These are phyloP conservation scores for Cheilinus undulatus DNA, from an alignment of 2,113 vertebrate species.

Conservation along the genomic window DNA sequence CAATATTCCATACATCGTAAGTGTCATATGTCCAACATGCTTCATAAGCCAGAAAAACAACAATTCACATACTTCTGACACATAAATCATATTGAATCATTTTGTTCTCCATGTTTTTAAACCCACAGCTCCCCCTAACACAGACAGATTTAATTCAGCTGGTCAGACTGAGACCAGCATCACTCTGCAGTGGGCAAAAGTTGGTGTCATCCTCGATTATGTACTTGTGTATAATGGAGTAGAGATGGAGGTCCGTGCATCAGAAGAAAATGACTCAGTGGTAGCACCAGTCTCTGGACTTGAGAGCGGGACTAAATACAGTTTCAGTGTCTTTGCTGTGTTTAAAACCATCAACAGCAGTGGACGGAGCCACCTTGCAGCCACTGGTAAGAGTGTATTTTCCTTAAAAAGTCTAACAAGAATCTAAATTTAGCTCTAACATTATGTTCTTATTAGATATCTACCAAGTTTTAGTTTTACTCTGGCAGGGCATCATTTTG, in stretches of 20 bases:
- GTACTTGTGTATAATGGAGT: background rate
- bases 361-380: slow-evolving; percentile 8
- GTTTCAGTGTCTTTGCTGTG: slow-evolving; percentile 40
- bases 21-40: background rate
- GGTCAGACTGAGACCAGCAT: slow-evolving; percentile 32
- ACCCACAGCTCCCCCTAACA: background rate
- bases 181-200: slow-evolving; percentile 44
- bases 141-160: background rate
- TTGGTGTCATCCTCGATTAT: background rate
- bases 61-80: too few relatives aligned
- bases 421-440: background rate
- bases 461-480: too few relatives aligned
- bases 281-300: background rate
- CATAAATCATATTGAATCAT: background rate
- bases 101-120: background rate
- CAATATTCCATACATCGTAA: background rate
- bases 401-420: background rate
- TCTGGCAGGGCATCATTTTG: too few relatives aligned
- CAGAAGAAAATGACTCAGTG: fast-evolving
- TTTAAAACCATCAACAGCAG: slow-evolving; percentile 22
- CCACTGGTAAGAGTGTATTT: slow-evolving; percentile 31
- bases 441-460: too few relatives aligned
- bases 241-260: background rate
- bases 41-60: background rate
- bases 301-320: slow-evolving; percentile 7